phyloP scores from a whole-genome alignment of 2,888 invertebrate genomes.

The Leptinotarsa peninsularis region DNA sequence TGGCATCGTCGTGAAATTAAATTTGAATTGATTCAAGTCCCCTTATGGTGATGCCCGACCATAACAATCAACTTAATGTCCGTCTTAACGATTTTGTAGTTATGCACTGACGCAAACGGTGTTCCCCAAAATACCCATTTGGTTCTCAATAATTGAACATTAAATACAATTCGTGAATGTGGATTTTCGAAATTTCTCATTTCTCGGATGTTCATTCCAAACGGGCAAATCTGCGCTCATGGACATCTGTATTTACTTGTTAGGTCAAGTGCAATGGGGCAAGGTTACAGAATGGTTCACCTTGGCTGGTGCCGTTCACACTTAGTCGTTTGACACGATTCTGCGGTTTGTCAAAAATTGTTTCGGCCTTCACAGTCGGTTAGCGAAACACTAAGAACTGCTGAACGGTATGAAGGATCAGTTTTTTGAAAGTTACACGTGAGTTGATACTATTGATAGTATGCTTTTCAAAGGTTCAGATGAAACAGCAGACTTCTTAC shows the following conservation, averaged over 20 bases:
- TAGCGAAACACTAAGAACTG: background rate
- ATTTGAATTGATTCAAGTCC: slow-evolving; percentile 8
- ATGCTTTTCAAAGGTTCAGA: too few relatives aligned
- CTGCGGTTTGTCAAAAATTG: background rate
- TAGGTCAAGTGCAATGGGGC: slow-evolving; percentile 13
- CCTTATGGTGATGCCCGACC: background rate
- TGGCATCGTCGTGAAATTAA: background rate
- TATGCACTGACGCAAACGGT: background rate
- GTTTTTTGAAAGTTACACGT: too few relatives aligned
- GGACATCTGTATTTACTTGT: background rate
- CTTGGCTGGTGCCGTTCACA: slow-evolving; percentile 6
- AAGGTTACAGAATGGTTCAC: slow-evolving; percentile 14
- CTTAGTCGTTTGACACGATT: background rate
- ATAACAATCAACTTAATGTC: background rate
- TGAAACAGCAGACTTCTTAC: too few relatives aligned
- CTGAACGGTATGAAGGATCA: background rate
- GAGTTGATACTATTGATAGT: too few relatives aligned
- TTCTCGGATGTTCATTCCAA: too few relatives aligned
- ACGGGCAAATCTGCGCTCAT: background rate
- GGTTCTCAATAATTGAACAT: background rate
- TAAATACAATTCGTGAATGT: background rate
- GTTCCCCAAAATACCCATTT: background rate
- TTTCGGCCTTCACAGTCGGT: background rate
- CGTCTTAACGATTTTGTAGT: background rate
- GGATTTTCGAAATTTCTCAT: too few relatives aligned